Conservation (phyloP, 2,888 invertebrate genomes). For the Ennomos erosarius region DNA sequence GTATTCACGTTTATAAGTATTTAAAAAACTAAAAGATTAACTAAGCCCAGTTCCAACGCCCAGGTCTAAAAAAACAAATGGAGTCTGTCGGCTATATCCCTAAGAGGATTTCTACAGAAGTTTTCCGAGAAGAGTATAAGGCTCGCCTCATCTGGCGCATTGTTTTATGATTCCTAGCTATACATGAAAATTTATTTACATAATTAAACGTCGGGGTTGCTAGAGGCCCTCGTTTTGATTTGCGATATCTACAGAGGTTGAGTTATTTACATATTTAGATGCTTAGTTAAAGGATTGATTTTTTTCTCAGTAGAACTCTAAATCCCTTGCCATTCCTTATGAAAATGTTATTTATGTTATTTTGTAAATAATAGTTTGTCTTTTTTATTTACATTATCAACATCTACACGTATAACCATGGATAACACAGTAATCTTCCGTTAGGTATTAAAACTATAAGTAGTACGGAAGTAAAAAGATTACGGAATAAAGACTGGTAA, state of each 20-base stretch:
- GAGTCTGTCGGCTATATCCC: too few relatives aligned
- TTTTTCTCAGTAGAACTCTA: background rate
- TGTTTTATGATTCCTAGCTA: constrained; percentile 77
- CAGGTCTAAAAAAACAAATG: constrained; percentile 53
- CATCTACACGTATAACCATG: too few relatives aligned
- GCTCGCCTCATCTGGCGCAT: constrained; percentile 71
- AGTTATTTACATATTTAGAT: constrained; percentile 75
- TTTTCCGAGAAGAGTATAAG: constrained; percentile 65
- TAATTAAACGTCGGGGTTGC: constrained; percentile 75
- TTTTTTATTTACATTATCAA: too few relatives aligned
- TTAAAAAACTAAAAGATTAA: too few relatives aligned
- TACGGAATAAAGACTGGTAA: background rate
- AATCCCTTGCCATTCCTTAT: too few relatives aligned
- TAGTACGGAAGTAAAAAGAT: too few relatives aligned
- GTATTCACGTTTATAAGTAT: too few relatives aligned
- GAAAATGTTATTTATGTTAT: too few relatives aligned
- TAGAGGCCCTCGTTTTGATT: constrained; percentile 70
- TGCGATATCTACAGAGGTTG: constrained; percentile 76
- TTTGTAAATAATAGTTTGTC: too few relatives aligned
- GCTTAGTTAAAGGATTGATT: constrained; percentile 59
- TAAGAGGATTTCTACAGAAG: constrained; percentile 70
- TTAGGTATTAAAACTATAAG: constrained; percentile 1
- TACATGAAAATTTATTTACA: constrained; percentile 82
- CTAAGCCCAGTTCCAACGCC: constrained; percentile 9
- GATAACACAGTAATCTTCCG: background rate